Conservation (phyloP, 2,113 vertebrate genomes). For the Callipepla squamata region DNA sequence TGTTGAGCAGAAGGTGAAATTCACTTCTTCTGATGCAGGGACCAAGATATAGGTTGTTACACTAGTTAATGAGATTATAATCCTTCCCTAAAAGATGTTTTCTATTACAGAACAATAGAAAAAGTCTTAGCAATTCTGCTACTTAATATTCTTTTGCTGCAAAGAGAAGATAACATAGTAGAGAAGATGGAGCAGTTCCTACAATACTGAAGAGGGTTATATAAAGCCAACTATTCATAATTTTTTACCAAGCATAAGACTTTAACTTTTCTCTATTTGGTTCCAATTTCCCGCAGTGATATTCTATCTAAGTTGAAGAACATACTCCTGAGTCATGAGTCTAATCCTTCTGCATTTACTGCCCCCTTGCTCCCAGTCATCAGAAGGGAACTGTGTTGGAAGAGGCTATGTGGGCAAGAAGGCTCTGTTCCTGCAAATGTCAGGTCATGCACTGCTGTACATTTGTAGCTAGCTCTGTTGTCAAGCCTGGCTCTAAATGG, state of each 20-base stretch:
- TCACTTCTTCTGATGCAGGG: neutral
- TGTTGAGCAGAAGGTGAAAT: neutral
- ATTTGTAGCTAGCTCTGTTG: accelerated
- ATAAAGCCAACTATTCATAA: neutral
- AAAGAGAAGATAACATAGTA: neutral
- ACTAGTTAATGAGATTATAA: neutral
- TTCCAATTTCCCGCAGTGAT: neutral
- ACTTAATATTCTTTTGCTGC: neutral
- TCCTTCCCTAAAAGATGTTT: neutral
- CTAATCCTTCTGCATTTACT: neutral
- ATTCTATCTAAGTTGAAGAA: neutral
- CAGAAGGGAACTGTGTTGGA: neutral
- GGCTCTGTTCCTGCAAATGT: neutral
- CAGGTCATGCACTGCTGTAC: accelerated
- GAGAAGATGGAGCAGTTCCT: neutral
- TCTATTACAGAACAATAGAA: neutral
- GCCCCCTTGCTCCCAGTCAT: neutral
- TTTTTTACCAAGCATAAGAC: neutral
- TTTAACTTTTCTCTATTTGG: neutral
- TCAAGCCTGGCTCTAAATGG: neutral
- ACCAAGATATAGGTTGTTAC: neutral
- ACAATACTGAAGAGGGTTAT: neutral
- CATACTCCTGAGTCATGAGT: accelerated
- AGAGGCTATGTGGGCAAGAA: neutral
- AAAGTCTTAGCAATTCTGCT: neutral